Evolutionary conservation across 2,888 invertebrate genomes (phyloP).

Genomic region (Colletes collaris): DNA sequence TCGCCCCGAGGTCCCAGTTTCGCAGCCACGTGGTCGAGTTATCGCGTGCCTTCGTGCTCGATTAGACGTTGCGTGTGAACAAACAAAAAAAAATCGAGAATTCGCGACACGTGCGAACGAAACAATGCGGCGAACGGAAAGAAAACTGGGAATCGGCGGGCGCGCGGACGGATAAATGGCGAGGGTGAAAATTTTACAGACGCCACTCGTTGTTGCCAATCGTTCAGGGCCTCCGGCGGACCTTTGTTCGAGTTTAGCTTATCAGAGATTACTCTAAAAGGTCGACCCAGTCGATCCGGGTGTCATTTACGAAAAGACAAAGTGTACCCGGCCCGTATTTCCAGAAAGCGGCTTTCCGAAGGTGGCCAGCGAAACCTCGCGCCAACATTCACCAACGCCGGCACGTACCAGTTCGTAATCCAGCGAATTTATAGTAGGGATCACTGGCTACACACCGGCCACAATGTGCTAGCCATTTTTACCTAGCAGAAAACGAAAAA

Average conservation of each 20-base stretch:
- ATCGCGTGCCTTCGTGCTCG: constrained; percentile 5
- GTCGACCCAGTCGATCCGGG: constrained; percentile 45
- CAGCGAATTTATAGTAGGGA: constrained; percentile 68
- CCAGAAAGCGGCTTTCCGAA: constrained; percentile 16
- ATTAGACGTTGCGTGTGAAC: not conserved
- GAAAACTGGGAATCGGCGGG: not conserved
- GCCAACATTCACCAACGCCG: constrained; percentile 30
- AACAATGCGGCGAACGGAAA: not conserved
- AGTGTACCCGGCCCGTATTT: constrained; percentile 27
- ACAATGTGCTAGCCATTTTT: constrained; percentile 54
- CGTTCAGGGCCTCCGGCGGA: constrained; percentile 22
- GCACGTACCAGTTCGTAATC: constrained; percentile 60
- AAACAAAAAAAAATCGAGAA: constrained; percentile 16
- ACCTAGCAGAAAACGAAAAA: constrained; percentile 23
- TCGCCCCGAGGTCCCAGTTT: not conserved
- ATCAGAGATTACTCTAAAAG: constrained; percentile 62
- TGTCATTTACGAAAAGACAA: constrained; percentile 60
- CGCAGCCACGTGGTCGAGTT: not conserved
- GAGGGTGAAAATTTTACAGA: constrained; percentile 31
- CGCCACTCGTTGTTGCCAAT: constrained; percentile 31
- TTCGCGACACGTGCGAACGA: not conserved
- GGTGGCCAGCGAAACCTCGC: constrained; percentile 9
- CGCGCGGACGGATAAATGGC: not conserved
- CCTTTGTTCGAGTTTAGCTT: constrained; percentile 61
- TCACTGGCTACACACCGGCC: constrained; percentile 48